Percentiles rank a stretch among this genome's conserved stretches.
Evolutionary conservation across 2,888 invertebrate genomes (phyloP).

Genomic region (Drosophila neonasuta): DNA sequence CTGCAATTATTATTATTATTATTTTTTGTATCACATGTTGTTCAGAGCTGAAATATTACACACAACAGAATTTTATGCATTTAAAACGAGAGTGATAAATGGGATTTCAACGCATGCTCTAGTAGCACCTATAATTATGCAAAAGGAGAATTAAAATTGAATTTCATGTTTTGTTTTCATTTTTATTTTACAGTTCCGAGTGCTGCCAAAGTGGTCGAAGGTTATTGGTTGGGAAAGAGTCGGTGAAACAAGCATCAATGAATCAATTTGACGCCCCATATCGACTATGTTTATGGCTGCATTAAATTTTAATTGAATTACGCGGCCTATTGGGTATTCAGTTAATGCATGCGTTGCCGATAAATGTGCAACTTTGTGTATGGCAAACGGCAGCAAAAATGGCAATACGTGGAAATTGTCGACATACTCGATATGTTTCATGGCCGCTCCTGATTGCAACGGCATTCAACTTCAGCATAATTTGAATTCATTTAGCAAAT

Average conservation of each 20-base stretch:
- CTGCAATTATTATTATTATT: slow-evolving; percentile 38
- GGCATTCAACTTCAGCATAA: slow-evolving; percentile 1
- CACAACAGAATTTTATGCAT: slow-evolving; percentile 30
- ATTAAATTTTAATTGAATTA: slow-evolving; percentile 65
- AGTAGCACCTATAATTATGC: slow-evolving; percentile 44
- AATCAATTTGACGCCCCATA: slow-evolving; percentile 47
- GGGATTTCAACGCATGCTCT: slow-evolving; percentile 34
- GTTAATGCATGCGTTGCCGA: slow-evolving; percentile 21
- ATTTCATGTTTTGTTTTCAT: slow-evolving; percentile 35
- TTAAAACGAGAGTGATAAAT: slow-evolving; percentile 49
- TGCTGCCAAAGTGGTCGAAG: slow-evolving; percentile 4
- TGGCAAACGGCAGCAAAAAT: slow-evolving; percentile 5
- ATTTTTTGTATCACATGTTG: slow-evolving; percentile 14
- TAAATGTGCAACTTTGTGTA: slow-evolving; percentile 14
- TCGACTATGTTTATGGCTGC: slow-evolving; percentile 42
- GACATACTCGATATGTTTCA: slow-evolving; percentile 4
- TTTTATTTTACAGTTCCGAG: slow-evolving; percentile 6
- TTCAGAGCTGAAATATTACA: slow-evolving; percentile 23
- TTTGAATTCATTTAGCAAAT: slow-evolving; percentile 5
- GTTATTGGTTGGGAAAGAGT: not conserved
- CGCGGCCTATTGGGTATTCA: slow-evolving; percentile 23
- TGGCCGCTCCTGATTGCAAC: not conserved
- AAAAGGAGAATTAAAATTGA: slow-evolving; percentile 48
- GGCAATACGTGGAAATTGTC: not conserved
- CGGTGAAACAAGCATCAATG: slow-evolving; percentile 12